These are phyloP conservation scores for Salmo trutta DNA, from an alignment of 2,797 vertebrate species.

Conservation along the genomic window DNA sequence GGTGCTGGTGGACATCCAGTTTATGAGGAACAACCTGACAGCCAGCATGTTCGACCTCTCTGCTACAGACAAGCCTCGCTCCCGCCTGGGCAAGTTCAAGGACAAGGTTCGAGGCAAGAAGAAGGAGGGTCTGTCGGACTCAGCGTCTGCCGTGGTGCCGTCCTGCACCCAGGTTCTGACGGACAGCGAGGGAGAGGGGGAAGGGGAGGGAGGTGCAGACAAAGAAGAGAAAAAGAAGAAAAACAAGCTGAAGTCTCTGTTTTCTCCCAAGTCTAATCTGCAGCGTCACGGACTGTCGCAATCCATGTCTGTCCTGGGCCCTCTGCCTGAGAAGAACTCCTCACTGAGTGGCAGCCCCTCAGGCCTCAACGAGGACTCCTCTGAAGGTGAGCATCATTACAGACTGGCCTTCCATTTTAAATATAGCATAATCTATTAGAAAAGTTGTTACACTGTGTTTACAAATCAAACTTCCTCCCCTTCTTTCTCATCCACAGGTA, in stretches of 20 bases:
- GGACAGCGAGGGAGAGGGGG: constrained; percentile 86
- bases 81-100: constrained; percentile 90
- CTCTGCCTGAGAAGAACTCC: constrained; percentile 68
- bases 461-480: neutral
- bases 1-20: constrained; percentile 91
- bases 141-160: constrained; percentile 72
- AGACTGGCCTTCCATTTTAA: neutral
- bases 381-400: constrained; percentile 62
- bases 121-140: constrained; percentile 76
- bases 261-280: constrained; percentile 84
- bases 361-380: constrained; percentile 71
- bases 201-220: neutral
- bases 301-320: constrained; percentile 85
- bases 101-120: constrained; percentile 91
- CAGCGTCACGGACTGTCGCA: constrained; percentile 86
- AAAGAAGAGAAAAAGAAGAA: constrained; percentile 80
- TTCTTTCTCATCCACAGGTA: constrained; percentile 59
- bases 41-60: constrained; percentile 98
- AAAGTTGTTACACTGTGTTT: neutral
- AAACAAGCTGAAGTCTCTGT: constrained; percentile 84
- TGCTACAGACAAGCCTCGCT: constrained; percentile 84
- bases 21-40: constrained; percentile 93
- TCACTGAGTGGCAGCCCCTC: constrained; percentile 71
- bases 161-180: constrained; percentile 73
- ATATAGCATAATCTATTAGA: neutral